These are phyloP conservation scores for Zaprionus capensis DNA, from an alignment of 1,140 invertebrate species.

Conservation along the genomic window DNA sequence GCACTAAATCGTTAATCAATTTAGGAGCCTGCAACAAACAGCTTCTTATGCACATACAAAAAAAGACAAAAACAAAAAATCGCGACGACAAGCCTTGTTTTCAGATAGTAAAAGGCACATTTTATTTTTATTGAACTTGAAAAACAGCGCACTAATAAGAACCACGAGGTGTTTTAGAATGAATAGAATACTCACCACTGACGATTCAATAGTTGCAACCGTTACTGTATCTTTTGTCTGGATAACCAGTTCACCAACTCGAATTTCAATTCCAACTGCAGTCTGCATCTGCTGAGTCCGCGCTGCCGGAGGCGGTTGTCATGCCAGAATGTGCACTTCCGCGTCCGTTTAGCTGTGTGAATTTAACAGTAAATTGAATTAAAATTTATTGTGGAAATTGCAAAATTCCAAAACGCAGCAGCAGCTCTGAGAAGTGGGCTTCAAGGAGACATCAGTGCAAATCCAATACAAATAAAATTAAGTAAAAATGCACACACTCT, in stretches of 20 bases:
- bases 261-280: constrained; percentile 40
- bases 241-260: constrained; percentile 24
- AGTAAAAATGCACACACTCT: constrained; percentile 72
- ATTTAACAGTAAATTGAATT: constrained; percentile 80
- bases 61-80: not conserved
- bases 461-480: constrained; percentile 82
- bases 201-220: not conserved
- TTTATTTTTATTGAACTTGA: not conserved
- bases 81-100: not conserved
- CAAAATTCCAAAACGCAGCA: constrained; percentile 60
- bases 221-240: constrained; percentile 25
- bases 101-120: not conserved
- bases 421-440: constrained; percentile 34
- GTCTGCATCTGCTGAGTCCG: constrained; percentile 30
- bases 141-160: not conserved
- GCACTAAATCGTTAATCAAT: not conserved
- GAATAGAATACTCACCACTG: not conserved
- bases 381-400: constrained; percentile 81
- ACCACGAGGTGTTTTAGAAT: not conserved
- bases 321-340: constrained; percentile 76
- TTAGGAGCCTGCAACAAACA: no score
- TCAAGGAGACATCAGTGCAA: constrained; percentile 63
- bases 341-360: constrained; percentile 74
- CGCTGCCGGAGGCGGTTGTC: constrained; percentile 59
- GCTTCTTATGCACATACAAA: no score